phyloP scores from a whole-genome alignment of 2,888 invertebrate species.

The Furcula furcula region DNA sequence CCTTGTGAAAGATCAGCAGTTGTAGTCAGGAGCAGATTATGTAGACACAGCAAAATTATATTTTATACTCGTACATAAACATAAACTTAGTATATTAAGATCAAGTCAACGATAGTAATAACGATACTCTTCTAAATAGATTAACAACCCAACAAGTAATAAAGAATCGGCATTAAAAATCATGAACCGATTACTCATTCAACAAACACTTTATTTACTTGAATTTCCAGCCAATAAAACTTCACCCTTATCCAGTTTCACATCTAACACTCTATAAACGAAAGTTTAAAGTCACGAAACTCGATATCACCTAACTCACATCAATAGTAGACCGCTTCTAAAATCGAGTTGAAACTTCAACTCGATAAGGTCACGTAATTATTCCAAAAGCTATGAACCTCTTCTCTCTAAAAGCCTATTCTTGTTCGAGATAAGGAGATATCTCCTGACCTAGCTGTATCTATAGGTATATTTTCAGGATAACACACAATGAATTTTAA shows the following conservation, averaged over 20 bases:
- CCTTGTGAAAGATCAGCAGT: too few relatives aligned
- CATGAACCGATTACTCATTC: too few relatives aligned
- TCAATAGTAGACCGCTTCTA: slow-evolving; percentile 38
- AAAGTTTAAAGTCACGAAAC: slow-evolving; percentile 49
- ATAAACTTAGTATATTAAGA: too few relatives aligned
- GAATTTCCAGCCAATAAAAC: slow-evolving; percentile 51
- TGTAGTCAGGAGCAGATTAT: too few relatives aligned
- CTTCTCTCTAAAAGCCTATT: slow-evolving; percentile 73
- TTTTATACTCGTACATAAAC: too few relatives aligned
- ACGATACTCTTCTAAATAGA: too few relatives aligned
- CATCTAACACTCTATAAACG: slow-evolving; percentile 49
- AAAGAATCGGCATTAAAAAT: too few relatives aligned
- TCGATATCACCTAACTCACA: slow-evolving; percentile 49
- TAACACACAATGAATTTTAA: slow-evolving; percentile 81
- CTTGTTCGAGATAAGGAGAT: slow-evolving; percentile 78
- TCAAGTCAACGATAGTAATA: too few relatives aligned
- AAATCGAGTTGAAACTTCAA: slow-evolving; percentile 49
- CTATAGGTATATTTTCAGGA: slow-evolving; percentile 63
- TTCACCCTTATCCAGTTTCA: slow-evolving; percentile 43
- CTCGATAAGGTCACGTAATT: slow-evolving; percentile 67
- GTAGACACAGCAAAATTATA: too few relatives aligned
- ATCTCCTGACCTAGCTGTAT: slow-evolving; percentile 71
- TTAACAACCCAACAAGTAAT: too few relatives aligned
- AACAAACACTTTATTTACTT: too few relatives aligned
- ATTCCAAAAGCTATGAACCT: slow-evolving; percentile 50